Evolutionary conservation across 1,140 invertebrate genomes (phyloP), one percentile per base, ranked within the genome.

Genomic region (Dryas iulia): DNA sequence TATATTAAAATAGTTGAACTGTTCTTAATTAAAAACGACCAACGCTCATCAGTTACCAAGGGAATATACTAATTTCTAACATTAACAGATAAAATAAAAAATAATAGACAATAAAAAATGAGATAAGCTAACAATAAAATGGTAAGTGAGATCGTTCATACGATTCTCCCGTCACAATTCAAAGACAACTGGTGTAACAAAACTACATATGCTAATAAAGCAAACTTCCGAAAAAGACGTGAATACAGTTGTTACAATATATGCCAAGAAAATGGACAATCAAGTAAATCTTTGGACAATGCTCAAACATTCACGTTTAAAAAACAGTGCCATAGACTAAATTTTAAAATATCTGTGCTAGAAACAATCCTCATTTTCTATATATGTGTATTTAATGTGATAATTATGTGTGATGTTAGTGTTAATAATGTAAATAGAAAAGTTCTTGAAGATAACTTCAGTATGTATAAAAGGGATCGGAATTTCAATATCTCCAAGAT

Each of bases 331-430:
- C 69, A 69, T 58, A 67, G 12, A 60, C 18, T 21, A 70, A 57
- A 59, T 26, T 53, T 21, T 47, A 65, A 66, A 56, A 52, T 56
- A 28, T 58, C 63, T 21, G 18, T 52, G 21, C 21, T 62, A 57
- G 31, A 28, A 56, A 18, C 63, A 77, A 79, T 88, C 73, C 73
- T 87, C 23, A 56, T 86, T 71, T 79, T 87, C 54, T 85, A 86
- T 78, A 31, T 86, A 62, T 87, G 80, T 83, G 66, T 87, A 79
- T 69, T 84, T 72, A 91, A 90, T 88, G 86, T 91, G 79, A 89
- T 91, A 88, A 84, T 81, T 81, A 78, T 63, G 84, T 91, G 87
- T 86, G 89, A 89, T 87, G 83, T 80, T 87, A 89, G 82, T 82
- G 79, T 84, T 78, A 89, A 73, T 84, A 74, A 82, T 79, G 71